Percentiles rank a stretch among this genome's conserved stretches.
Conservation (phyloP, 2,113 vertebrate species). For the Petromus typicus region DNA sequence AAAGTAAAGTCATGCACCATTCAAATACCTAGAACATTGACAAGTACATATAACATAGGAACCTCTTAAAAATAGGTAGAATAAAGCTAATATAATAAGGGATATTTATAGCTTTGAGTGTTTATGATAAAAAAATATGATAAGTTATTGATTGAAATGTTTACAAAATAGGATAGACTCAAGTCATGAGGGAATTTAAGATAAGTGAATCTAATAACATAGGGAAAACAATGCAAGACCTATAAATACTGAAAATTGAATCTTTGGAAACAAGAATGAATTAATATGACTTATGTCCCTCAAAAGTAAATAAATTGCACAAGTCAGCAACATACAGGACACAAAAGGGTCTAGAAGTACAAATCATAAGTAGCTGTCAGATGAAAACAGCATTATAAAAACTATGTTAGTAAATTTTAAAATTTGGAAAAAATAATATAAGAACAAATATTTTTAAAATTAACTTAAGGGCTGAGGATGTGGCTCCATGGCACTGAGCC, state of each 20-base stretch:
- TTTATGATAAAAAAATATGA: neutral
- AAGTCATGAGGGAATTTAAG: neutral
- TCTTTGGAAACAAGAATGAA: constrained; percentile 29
- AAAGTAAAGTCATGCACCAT: neutral
- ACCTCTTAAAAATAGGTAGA: constrained; percentile 33
- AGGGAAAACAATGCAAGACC: constrained; percentile 7
- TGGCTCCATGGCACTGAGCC: too few species aligned
- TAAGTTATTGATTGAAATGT: neutral
- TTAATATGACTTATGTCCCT: neutral
- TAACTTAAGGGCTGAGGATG: too few species aligned
- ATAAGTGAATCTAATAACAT: neutral
- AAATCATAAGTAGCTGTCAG: constrained; percentile 2
- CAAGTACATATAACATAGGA: constrained; percentile 13
- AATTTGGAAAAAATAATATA: neutral
- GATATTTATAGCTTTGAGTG: constrained; percentile 19
- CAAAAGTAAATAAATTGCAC: neutral
- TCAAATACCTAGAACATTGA: constrained; percentile 34
- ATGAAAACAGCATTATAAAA: neutral
- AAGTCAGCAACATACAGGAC: neutral
- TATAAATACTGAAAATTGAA: neutral
- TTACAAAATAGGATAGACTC: neutral
- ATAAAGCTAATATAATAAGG: constrained; percentile 17
- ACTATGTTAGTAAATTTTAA: constrained; percentile 21
- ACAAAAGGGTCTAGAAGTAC: neutral
- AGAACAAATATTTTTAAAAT: neutral